A percentile compares a stretch with the other conserved stretches of the same genome.
Conservation (phyloP, 2,797 vertebrate genomes). For the Pangasius sanitwongsei region DNA sequence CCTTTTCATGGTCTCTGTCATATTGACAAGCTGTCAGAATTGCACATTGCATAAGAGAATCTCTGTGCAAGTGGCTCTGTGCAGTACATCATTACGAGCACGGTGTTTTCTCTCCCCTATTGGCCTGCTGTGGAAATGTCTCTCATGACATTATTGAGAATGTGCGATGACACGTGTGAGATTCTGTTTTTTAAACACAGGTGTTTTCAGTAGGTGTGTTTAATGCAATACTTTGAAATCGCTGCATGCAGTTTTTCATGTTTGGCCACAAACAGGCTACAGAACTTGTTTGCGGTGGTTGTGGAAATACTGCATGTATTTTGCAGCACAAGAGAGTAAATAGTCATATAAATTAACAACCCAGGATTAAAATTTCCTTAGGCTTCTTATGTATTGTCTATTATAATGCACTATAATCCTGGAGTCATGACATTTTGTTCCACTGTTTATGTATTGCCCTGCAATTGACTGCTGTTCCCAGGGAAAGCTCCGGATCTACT, state of each 20-base stretch:
- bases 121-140: constrained; percentile 36
- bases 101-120: constrained; percentile 58
- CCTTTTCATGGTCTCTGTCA: constrained; percentile 57
- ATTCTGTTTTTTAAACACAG: constrained; percentile 33
- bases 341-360: background rate
- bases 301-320: background rate
- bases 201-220: constrained; percentile 54
- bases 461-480: background rate
- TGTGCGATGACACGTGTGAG: background rate
- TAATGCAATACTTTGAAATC: background rate
- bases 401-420: background rate
- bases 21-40: constrained; percentile 73
- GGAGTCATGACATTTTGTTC: background rate
- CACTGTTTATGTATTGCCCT: background rate
- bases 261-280: constrained; percentile 23
- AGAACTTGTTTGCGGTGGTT: background rate
- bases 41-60: constrained; percentile 47
- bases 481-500: background rate
- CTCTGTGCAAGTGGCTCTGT: constrained; percentile 43
- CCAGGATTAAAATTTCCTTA: background rate
- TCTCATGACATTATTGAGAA: constrained; percentile 44
- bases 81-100: constrained; percentile 66
- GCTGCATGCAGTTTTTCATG: background rate
- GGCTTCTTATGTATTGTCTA: background rate
- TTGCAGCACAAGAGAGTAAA: background rate